Evolutionary conservation across 2,797 vertebrate species (phyloP).

Genomic region (Oreochromis mossambicus): DNA sequence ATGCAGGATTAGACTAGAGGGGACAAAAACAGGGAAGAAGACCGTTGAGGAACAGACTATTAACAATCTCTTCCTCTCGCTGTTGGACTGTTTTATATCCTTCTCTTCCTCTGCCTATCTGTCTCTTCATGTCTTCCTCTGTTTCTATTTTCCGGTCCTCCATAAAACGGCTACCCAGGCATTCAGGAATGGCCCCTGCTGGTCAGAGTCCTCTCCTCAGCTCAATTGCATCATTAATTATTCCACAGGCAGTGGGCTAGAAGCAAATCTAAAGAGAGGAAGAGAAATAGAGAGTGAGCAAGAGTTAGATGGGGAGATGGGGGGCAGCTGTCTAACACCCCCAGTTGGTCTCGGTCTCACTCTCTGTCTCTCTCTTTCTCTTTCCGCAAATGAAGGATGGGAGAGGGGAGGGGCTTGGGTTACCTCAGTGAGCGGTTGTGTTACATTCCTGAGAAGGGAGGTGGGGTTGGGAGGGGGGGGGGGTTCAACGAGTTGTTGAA

Average conservation of each 20-base stretch:
- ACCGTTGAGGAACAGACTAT: constrained; percentile 52
- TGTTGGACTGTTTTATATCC: constrained; percentile 61
- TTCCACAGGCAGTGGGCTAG: constrained; percentile 70
- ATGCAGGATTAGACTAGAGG: constrained; percentile 58
- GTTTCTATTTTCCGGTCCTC: constrained; percentile 53
- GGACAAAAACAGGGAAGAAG: constrained; percentile 61
- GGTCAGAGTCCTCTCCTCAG: constrained; percentile 76
- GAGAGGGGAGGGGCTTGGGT: constrained; percentile 79
- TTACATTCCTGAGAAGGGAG: constrained; percentile 88
- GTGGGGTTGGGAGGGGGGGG: constrained; percentile 55
- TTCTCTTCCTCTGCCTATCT: constrained; percentile 42
- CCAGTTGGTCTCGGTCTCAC: constrained; percentile 64
- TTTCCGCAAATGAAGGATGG: constrained; percentile 80
- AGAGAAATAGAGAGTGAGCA: constrained; percentile 57
- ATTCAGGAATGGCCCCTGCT: constrained; percentile 70
- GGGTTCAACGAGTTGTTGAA: constrained; percentile 92
- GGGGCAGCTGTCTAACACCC: constrained; percentile 71
- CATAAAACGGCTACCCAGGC: constrained; percentile 72
- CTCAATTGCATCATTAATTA: constrained; percentile 87
- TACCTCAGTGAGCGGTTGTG: constrained; percentile 82
- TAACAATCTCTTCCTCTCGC: constrained; percentile 61
- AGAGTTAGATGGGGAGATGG: constrained; percentile 65
- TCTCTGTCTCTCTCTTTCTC: constrained; percentile 38
- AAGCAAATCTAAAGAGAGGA: constrained; percentile 63
- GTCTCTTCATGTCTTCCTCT: constrained; percentile 46